Percentiles rank a stretch among this genome's conserved stretches.
Evolutionary conservation across 1,140 invertebrate species (phyloP).

Genomic region (Drosophila pallidifrons): DNA sequence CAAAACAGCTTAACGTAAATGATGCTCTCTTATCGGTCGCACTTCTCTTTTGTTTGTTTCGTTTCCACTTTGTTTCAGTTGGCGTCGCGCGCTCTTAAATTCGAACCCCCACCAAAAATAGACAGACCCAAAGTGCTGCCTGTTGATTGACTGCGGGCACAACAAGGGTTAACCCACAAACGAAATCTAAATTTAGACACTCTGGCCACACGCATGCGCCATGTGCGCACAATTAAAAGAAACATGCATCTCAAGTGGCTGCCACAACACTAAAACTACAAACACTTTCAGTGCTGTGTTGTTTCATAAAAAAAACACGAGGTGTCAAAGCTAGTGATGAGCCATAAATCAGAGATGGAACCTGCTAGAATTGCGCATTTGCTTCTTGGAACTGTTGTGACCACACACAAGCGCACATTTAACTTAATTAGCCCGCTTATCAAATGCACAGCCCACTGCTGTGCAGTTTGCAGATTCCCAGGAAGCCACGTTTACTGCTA

Average conservation of each 20-base stretch:
- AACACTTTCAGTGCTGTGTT: constrained; percentile 51
- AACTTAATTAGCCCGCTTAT: constrained; percentile 77
- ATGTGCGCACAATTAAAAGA: constrained; percentile 50
- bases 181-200: constrained; percentile 39
- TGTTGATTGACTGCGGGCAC: constrained; percentile 30
- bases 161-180: constrained; percentile 31
- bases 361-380: constrained; percentile 47
- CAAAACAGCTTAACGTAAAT: background rate
- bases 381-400: constrained; percentile 20
- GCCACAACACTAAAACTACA: constrained; percentile 43
- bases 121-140: constrained; percentile 12
- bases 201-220: constrained; percentile 38
- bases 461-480: constrained; percentile 47
- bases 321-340: constrained; percentile 21
- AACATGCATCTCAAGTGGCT: constrained; percentile 67
- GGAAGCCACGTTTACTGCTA: constrained; percentile 31
- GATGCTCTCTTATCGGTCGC: background rate
- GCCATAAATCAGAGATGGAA: constrained; percentile 47
- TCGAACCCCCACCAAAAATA: background rate
- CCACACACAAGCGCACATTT: constrained; percentile 64
- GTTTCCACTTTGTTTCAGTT: constrained; percentile 31
- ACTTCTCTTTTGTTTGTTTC: constrained; percentile 19
- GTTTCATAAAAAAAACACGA: constrained; percentile 47
- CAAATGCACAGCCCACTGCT: constrained; percentile 57
- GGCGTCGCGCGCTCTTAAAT: constrained; percentile 14